A percentile compares a stretch with the other conserved stretches of the same genome.
These are phyloP conservation scores for Bemisia tabaci DNA, from an alignment of 1,140 invertebrate genomes.

Conservation along the genomic window DNA sequence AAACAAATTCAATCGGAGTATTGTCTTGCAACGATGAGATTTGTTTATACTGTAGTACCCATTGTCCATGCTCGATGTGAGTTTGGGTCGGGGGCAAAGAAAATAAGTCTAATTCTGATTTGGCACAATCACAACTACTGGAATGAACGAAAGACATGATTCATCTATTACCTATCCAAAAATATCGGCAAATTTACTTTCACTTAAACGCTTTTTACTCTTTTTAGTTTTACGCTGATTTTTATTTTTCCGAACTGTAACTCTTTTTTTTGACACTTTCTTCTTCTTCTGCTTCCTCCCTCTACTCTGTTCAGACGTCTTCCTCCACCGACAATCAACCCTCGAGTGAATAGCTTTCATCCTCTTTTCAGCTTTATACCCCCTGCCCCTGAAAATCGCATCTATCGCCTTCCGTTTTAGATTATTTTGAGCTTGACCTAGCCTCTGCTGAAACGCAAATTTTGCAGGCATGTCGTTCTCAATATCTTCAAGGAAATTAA, in stretches of 20 bases:
- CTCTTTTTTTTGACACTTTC: slow-evolving; percentile 7
- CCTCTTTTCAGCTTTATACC: slow-evolving; percentile 13
- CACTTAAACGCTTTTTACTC: slow-evolving; percentile 2
- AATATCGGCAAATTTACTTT: neutral
- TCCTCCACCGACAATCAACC: neutral
- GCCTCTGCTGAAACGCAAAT: slow-evolving; percentile 19
- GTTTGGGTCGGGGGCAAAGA: slow-evolving; percentile 31
- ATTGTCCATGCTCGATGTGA: slow-evolving; percentile 26
- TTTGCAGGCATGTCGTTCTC: slow-evolving; percentile 15
- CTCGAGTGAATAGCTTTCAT: neutral
- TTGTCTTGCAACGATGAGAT: slow-evolving; percentile 28
- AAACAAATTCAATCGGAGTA: slow-evolving; percentile 31
- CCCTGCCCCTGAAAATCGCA: slow-evolving; percentile 13
- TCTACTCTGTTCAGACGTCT: neutral
- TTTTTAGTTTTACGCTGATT: slow-evolving; percentile 7
- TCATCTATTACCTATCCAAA: slow-evolving; percentile 2
- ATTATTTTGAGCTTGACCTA: slow-evolving; percentile 21
- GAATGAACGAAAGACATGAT: slow-evolving; percentile 21
- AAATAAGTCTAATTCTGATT: slow-evolving; percentile 33
- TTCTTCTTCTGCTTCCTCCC: slow-evolving; percentile 17
- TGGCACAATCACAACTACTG: slow-evolving; percentile 23
- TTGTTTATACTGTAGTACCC: slow-evolving; percentile 31
- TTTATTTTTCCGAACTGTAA: slow-evolving; percentile 2
- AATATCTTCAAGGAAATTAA: slow-evolving; percentile 21
- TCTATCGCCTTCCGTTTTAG: slow-evolving; percentile 25